Conservation (phyloP, 2,113 vertebrate genomes). For the Muntiacus muntjak region DNA sequence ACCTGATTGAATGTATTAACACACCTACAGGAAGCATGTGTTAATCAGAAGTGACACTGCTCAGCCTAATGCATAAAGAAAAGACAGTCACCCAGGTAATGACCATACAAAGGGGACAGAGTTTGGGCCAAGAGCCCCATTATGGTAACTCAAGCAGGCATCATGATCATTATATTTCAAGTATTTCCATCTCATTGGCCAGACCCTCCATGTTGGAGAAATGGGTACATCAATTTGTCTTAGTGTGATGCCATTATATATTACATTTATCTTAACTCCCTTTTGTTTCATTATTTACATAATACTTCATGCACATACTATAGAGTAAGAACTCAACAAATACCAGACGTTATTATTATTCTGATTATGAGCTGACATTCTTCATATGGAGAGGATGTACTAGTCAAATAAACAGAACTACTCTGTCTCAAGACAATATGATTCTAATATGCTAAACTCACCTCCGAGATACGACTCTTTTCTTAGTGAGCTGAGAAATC, state of each 20-base stretch:
- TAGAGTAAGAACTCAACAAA: not conserved
- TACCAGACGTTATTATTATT: not conserved
- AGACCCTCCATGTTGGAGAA: not conserved
- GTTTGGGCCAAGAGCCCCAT: not conserved
- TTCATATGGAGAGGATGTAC: not conserved
- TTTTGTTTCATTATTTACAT: not conserved
- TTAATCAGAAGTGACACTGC: constrained; percentile 47
- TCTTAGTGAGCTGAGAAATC: not conserved
- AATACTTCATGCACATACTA: not conserved
- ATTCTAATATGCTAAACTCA: not conserved
- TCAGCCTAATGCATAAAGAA: not conserved
- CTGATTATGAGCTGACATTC: constrained; percentile 7
- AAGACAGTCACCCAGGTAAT: not conserved
- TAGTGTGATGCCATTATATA: not conserved
- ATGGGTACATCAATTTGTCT: not conserved
- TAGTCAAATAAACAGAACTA: not conserved
- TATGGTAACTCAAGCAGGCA: rapidly evolving
- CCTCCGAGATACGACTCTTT: not conserved
- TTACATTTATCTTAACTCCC: not conserved
- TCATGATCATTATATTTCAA: not conserved
- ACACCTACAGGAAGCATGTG: constrained; percentile 40
- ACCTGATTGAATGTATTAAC: constrained; percentile 63
- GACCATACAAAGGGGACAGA: not conserved
- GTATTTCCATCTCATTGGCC: not conserved
- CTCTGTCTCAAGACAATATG: not conserved